A percentile compares a stretch with the other conserved stretches of the same genome.
Conservation (phyloP, 2,888 invertebrate species). For the Diplazon laetatorius region DNA sequence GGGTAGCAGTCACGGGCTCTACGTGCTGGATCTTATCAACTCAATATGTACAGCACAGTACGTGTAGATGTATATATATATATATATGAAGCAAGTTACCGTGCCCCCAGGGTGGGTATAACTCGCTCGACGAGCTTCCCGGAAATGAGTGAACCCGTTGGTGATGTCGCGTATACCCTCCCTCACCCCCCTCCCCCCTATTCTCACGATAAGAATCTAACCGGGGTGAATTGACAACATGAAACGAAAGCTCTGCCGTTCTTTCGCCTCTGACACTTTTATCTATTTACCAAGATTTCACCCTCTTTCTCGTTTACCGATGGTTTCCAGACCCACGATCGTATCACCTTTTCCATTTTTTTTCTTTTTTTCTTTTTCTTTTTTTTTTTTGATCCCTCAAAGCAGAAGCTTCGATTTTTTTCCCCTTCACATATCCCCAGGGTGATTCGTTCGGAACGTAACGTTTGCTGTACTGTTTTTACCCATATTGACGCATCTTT, state of each 20-base stretch:
- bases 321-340: background rate
- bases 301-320: slow-evolving; percentile 7
- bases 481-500: too few species aligned
- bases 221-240: slow-evolving; percentile 35
- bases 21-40: slow-evolving; percentile 45
- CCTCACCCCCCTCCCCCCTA: background rate
- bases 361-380: background rate
- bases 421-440: too few species aligned
- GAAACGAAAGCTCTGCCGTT: slow-evolving; percentile 20
- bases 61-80: slow-evolving; percentile 7
- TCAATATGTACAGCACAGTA: slow-evolving; percentile 8
- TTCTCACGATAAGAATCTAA: slow-evolving; percentile 49
- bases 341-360: background rate
- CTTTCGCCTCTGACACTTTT: slow-evolving; percentile 35
- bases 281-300: slow-evolving; percentile 28
- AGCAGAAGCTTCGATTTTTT: too few species aligned
- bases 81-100: background rate
- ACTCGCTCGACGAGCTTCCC: slow-evolving; percentile 46
- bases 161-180: slow-evolving; percentile 2
- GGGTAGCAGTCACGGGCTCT: slow-evolving; percentile 26
- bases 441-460: background rate
- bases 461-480: too few species aligned
- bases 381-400: background rate
- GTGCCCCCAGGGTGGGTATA: slow-evolving; percentile 35
- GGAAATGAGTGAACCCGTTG: slow-evolving; percentile 49